Conservation (phyloP, 2,797 vertebrate species). For the Myotis pilosus region DNA sequence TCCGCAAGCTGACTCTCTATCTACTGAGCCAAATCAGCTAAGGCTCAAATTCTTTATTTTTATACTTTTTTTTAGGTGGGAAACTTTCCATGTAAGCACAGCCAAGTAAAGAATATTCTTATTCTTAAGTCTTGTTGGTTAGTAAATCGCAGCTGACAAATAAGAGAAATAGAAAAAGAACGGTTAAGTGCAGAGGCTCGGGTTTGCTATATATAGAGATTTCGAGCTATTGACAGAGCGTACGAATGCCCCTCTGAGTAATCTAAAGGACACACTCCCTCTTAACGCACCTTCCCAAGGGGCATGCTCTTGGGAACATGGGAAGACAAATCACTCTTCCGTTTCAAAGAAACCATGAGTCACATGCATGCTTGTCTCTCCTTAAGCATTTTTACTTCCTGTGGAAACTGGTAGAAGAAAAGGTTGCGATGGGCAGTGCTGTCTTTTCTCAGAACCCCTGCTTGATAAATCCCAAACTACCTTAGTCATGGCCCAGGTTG, state of each 20-base stretch:
- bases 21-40: too few relatives aligned
- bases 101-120: not conserved
- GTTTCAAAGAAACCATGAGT: not conserved
- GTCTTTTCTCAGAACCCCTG: not conserved
- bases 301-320: not conserved
- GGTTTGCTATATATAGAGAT: not conserved
- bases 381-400: not conserved
- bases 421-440: not conserved
- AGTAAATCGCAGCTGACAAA: not conserved
- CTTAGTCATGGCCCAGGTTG: not conserved
- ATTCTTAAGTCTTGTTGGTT: not conserved
- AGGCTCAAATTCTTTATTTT: not conserved
- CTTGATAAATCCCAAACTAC: not conserved
- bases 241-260: rapidly evolving
- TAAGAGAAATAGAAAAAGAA: not conserved
- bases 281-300: not conserved
- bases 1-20: too few relatives aligned
- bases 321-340: not conserved
- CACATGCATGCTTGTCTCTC: not conserved
- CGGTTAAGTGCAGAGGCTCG: not conserved
- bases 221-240: rapidly evolving
- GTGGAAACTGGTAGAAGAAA: not conserved
- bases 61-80: not conserved
- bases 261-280: not conserved
- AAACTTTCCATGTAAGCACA: not conserved